These are phyloP conservation scores for Solenopsis invicta DNA, from an alignment of 1,140 invertebrate genomes.

Conservation along the genomic window DNA sequence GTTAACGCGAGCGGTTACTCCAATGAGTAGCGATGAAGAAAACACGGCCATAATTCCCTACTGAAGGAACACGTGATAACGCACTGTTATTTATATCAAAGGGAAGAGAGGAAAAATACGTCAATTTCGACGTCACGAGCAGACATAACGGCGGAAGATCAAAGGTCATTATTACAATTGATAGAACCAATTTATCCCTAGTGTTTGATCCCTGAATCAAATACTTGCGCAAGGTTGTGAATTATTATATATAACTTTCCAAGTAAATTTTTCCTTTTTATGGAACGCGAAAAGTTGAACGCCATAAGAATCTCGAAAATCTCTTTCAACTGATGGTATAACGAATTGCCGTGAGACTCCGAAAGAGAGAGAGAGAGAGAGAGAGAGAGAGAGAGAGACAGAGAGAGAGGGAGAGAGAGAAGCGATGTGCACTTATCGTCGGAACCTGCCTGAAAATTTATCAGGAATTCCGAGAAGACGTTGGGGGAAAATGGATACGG, in stretches of 20 bases:
- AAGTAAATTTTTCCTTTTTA: constrained; percentile 26
- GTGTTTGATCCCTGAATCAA: background rate
- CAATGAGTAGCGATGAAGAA: background rate
- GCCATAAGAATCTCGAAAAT: constrained; percentile 8
- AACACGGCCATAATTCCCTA: constrained; percentile 1
- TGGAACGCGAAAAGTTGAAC: background rate
- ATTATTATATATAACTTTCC: background rate
- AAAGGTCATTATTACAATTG: background rate
- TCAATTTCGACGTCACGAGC: background rate
- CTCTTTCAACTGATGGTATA: constrained; percentile 1
- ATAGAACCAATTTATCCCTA: background rate
- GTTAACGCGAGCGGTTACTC: background rate
- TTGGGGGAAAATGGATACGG: constrained; percentile 33
- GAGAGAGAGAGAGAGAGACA: too few species aligned
- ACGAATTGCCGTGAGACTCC: constrained; percentile 9
- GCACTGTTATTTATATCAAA: background rate
- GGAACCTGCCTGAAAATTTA: constrained; percentile 40
- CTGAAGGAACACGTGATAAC: background rate
- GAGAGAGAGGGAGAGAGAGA: background rate
- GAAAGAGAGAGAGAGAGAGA: too few species aligned
- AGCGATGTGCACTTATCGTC: constrained; percentile 38
- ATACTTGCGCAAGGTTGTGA: background rate
- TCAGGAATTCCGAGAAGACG: constrained; percentile 1
- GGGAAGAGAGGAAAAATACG: background rate
- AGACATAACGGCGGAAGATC: too few species aligned